Percentiles rank a stretch among this genome's conserved stretches.
Evolutionary conservation across 2,888 invertebrate species (phyloP).

Genomic region (Idaea biselata): DNA sequence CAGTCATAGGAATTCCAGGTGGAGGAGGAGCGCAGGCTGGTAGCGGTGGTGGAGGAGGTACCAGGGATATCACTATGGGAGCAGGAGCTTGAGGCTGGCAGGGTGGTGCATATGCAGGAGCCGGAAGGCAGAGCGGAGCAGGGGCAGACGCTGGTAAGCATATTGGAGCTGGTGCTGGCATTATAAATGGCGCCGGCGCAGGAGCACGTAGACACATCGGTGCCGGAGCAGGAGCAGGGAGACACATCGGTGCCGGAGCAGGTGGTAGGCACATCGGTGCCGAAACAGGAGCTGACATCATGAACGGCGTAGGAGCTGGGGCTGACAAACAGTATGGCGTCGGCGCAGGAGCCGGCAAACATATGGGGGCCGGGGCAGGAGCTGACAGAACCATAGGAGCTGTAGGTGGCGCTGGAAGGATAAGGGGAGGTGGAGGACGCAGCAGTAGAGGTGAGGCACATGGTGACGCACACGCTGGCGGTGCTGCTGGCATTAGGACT

Average conservation of each 20-base stretch:
- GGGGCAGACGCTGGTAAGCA: conserved; percentile 30
- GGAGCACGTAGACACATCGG: conserved; percentile 15
- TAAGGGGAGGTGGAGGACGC: conserved; percentile 35
- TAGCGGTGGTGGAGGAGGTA: conserved; percentile 46
- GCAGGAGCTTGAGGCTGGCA: conserved; percentile 31
- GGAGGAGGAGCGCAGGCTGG: conserved; percentile 32
- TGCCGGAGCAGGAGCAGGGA: conserved; percentile 30
- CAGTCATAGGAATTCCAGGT: conserved; percentile 60
- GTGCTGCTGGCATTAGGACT: conserved; percentile 56
- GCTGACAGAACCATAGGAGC: conserved; percentile 27
- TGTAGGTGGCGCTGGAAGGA: conserved; percentile 32
- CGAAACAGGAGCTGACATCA: conserved; percentile 32
- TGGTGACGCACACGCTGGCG: conserved; percentile 36
- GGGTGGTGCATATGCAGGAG: conserved; percentile 35
- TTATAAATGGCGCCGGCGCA: conserved; percentile 19
- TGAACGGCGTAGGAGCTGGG: conserved; percentile 23
- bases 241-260: conserved; percentile 32
- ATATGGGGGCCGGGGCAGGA: conserved; percentile 28
- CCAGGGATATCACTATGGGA: conserved; percentile 51
- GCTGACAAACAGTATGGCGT: conserved; percentile 25
- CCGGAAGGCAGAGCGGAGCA: conserved; percentile 27
- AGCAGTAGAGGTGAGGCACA: conserved; percentile 25
- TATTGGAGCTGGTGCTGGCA: conserved; percentile 28
- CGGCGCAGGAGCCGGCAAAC: conserved; percentile 29
- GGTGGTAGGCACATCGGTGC: conserved; percentile 26